Percentiles rank a stretch among this genome's conserved stretches.
Conservation (phyloP, 1,140 invertebrate genomes). For the Stenopsyche tienmushanensis region DNA sequence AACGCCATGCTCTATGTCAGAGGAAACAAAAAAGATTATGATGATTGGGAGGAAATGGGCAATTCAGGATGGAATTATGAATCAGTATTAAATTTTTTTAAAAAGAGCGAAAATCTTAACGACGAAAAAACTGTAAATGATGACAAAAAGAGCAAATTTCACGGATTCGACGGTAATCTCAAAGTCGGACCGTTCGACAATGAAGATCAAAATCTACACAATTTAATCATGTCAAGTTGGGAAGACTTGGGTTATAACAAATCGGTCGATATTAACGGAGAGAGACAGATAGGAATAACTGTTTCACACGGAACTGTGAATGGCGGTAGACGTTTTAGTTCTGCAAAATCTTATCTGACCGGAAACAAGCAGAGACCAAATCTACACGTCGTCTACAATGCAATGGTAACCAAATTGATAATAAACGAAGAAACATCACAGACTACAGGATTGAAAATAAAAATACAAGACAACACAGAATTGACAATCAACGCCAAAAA, state of each 20-base stretch:
- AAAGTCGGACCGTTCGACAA: constrained; percentile 46
- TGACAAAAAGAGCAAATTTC: constrained; percentile 44
- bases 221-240: constrained; percentile 52
- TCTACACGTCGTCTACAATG: constrained; percentile 65
- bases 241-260: constrained; percentile 52
- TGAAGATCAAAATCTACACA: constrained; percentile 39
- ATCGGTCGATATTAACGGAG: constrained; percentile 53
- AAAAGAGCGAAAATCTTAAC: constrained; percentile 49
- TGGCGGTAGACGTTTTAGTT: constrained; percentile 62
- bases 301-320: constrained; percentile 54
- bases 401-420: constrained; percentile 57
- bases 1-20: constrained; percentile 82
- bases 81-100: constrained; percentile 64
- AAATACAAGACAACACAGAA: constrained; percentile 41
- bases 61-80: constrained; percentile 65
- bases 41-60: constrained; percentile 61
- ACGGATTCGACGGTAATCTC: constrained; percentile 49
- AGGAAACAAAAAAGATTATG: constrained; percentile 66
- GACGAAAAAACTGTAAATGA: constrained; percentile 46
- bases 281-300: constrained; percentile 55
- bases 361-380: constrained; percentile 60
- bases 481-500: constrained; percentile 47
- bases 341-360: constrained; percentile 61
- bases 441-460: constrained; percentile 47
- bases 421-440: constrained; percentile 44